Evolutionary conservation across 1,140 invertebrate genomes (phyloP).

Genomic region (Harlomillsia oculata): DNA sequence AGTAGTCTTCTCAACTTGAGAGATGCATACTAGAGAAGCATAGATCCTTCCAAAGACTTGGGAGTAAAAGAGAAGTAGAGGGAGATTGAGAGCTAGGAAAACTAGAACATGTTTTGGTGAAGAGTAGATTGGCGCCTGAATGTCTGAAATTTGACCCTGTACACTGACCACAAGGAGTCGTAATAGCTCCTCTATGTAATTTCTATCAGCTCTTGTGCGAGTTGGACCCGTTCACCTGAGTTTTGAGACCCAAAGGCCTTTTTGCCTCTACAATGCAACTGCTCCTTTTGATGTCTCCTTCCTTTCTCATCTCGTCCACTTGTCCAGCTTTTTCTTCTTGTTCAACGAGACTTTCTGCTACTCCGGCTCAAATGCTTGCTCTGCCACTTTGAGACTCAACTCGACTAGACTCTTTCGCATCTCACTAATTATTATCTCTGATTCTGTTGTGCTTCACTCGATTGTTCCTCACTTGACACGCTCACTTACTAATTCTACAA

Average conservation of each 20-base stretch:
- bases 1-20: no score
- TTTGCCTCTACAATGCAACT: not conserved
- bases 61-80: constrained; percentile 3
- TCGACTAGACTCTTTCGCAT: no score
- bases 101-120: constrained; percentile 30
- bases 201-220: constrained; percentile 1
- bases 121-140: constrained; percentile 31
- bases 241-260: no score
- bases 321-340: not conserved
- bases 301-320: not conserved
- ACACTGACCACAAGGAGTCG: constrained; percentile 26
- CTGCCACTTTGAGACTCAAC: no score
- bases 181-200: constrained; percentile 22
- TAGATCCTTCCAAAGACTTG: constrained; percentile 12
- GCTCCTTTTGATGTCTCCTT: not conserved
- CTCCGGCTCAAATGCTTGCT: no score
- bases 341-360: not conserved
- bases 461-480: no score
- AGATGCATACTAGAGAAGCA: no score
- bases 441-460: no score
- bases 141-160: constrained; percentile 36
- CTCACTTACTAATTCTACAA: no score
- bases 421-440: no score
- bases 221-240: constrained; percentile 16
- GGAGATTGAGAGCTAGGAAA: constrained; percentile 17